Percentiles rank a stretch among this genome's conserved stretches.
Conservation (phyloP, 2,113 vertebrate species). For the Clupea harengus region DNA sequence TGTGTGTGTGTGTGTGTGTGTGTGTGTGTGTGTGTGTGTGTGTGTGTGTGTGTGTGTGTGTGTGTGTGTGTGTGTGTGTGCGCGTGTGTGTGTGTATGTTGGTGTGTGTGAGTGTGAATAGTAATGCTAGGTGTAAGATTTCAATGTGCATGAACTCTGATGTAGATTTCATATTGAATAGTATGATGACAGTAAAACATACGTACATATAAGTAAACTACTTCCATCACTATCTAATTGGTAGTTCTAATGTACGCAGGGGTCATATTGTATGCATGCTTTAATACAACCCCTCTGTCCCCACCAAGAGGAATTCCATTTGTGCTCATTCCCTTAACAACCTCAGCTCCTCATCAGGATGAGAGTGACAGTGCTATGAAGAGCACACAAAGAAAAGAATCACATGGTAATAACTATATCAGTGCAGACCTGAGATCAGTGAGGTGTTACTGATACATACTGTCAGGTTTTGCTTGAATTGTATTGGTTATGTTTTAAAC, state of each 20-base stretch:
- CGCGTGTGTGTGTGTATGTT: background rate
- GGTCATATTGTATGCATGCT: too few species aligned
- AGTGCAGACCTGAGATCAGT: too few species aligned
- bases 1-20: background rate
- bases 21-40: background rate
- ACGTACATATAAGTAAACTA: background rate
- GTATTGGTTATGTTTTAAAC: background rate
- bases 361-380: background rate
- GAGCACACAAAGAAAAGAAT: too few species aligned
- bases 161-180: background rate
- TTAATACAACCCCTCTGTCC: background rate
- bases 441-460: too few species aligned
- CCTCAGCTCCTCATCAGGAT: too few species aligned
- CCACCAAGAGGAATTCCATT: background rate
- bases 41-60: background rate
- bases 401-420: too few species aligned
- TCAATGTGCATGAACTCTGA: background rate
- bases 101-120: background rate
- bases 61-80: background rate
- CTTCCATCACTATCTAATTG: background rate
- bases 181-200: background rate
- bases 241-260: too few species aligned
- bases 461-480: too few species aligned
- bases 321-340: background rate
- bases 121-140: background rate